Evolutionary conservation across 2,113 vertebrate species (phyloP).

Genomic region (Phocoena sinus): DNA sequence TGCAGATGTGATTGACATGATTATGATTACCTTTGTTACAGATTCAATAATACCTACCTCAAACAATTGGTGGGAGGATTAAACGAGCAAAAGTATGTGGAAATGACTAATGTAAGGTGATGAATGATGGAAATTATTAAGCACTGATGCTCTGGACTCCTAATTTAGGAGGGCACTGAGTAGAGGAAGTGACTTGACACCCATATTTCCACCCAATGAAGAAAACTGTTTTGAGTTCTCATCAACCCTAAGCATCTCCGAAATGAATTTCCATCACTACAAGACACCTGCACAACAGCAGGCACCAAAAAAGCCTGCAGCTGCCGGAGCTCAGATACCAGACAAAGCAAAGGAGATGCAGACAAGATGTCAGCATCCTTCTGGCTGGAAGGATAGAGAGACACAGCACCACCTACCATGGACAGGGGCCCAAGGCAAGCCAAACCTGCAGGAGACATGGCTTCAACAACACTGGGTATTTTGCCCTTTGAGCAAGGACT

Average conservation of each 20-base stretch:
- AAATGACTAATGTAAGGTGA: background rate
- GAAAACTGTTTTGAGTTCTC: background rate
- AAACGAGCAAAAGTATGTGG: background rate
- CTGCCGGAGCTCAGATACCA: background rate
- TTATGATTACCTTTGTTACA: background rate
- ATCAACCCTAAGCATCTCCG: background rate
- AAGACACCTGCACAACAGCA: background rate
- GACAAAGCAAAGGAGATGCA: background rate
- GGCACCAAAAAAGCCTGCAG: background rate
- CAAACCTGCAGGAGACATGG: background rate
- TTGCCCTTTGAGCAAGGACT: background rate
- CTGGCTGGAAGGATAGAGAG: background rate
- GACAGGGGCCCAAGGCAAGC: background rate
- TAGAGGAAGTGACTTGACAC: background rate
- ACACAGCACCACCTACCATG: background rate
- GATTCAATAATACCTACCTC: background rate
- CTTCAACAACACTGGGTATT: background rate
- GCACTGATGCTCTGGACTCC: background rate
- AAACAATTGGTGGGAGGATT: background rate
- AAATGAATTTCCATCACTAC: background rate
- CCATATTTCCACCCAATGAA: background rate
- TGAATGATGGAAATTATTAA: background rate
- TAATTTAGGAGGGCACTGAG: background rate
- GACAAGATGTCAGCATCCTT: accelerated
- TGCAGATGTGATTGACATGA: background rate